Percentiles rank a stretch among this genome's conserved stretches.
Conservation (phyloP, 1,140 invertebrate genomes). For the Schlechtendalia chinensis region DNA sequence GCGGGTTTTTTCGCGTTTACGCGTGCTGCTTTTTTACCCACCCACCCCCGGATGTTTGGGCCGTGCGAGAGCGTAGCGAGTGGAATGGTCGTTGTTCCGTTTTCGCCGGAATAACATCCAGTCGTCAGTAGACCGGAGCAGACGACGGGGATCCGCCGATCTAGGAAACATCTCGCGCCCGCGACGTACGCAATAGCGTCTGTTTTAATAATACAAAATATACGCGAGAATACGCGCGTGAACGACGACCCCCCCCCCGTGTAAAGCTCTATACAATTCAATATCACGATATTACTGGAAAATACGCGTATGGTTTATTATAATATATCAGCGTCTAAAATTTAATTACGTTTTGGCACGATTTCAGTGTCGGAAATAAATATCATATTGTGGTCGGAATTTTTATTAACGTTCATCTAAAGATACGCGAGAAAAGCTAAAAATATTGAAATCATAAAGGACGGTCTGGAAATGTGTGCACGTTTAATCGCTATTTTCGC, state of each 20-base stretch:
- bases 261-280: not conserved
- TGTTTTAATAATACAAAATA: too few species aligned
- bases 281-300: not conserved
- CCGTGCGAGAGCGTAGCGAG: too few species aligned
- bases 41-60: too few species aligned
- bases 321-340: too few species aligned
- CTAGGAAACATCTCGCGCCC: not conserved
- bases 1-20: too few species aligned
- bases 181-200: not conserved
- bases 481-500: not conserved
- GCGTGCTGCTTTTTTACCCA: too few species aligned
- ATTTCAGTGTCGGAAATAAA: constrained; percentile 10
- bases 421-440: not conserved
- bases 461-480: not conserved
- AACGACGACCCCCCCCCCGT: too few species aligned
- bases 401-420: not conserved
- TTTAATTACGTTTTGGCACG: too few species aligned
- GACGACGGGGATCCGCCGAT: not conserved
- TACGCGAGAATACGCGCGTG: not conserved
- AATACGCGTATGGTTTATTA: too few species aligned
- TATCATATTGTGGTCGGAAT: not conserved
- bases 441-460: not conserved
- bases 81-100: not conserved
- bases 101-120: not conserved
- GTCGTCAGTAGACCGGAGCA: not conserved